Conservation (phyloP, 2,113 vertebrate species). For the Agapornis roseicollis region DNA sequence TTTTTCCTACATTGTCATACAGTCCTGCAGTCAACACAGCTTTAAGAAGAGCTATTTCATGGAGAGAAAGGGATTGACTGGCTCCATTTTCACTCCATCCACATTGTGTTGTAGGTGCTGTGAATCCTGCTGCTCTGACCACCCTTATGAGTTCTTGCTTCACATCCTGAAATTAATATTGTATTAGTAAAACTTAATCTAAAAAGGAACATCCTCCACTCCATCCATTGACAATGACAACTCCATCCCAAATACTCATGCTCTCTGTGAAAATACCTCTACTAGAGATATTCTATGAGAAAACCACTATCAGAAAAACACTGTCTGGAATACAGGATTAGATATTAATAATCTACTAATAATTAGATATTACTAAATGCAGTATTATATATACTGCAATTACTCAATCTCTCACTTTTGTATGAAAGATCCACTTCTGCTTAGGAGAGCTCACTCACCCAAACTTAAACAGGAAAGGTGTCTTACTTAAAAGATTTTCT, state of each 20-base stretch:
- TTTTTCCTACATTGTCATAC: constrained; percentile 90
- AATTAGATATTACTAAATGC: too few relatives aligned
- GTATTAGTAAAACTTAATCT: not conserved
- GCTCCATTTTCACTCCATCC: constrained; percentile 35
- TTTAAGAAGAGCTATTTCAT: constrained; percentile 85
- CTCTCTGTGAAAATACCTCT: not conserved
- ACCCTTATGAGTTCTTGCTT: constrained; percentile 89
- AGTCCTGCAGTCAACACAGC: constrained; percentile 91
- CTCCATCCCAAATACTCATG: not conserved
- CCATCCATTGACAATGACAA: not conserved
- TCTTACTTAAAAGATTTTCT: not conserved
- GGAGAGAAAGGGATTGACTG: constrained; percentile 67
- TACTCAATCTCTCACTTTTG: not conserved
- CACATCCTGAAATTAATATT: constrained; percentile 80
- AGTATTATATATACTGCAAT: not conserved
- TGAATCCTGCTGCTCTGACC: constrained; percentile 91
- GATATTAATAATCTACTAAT: too few relatives aligned
- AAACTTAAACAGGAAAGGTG: not conserved
- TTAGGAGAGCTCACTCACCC: not conserved
- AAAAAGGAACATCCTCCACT: not conserved
- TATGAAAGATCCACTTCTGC: not conserved
- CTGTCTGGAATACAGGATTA: not conserved
- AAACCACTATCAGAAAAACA: not conserved
- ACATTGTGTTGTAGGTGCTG: constrained; percentile 16
- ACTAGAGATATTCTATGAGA: not conserved